Conservation (phyloP, 2,113 vertebrate genomes). For the Gopherus evgoodei region DNA sequence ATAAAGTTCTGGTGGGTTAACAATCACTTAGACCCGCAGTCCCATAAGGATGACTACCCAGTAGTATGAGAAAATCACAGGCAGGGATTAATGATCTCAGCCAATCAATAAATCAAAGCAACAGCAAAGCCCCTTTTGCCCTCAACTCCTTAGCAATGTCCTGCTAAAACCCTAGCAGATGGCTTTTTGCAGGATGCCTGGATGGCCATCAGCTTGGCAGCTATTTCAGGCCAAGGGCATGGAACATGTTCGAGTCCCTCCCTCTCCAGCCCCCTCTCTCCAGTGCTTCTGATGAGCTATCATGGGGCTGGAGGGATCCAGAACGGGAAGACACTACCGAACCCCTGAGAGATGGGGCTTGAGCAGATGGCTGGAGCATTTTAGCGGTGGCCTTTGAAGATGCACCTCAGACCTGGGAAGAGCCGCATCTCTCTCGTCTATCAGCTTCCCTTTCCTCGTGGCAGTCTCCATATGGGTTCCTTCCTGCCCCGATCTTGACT, state of each 20-base stretch:
- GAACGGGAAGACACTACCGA: background rate
- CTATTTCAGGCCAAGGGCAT: background rate
- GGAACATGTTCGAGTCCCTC: background rate
- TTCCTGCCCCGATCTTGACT: background rate
- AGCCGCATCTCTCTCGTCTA: background rate
- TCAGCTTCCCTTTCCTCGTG: background rate
- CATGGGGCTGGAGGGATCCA: background rate
- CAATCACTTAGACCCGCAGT: background rate
- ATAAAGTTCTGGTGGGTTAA: background rate
- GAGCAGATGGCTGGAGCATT: background rate
- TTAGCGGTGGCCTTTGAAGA: background rate
- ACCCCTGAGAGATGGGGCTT: background rate
- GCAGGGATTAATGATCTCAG: background rate
- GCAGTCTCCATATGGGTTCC: background rate
- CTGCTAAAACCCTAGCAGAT: background rate
- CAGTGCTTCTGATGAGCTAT: background rate
- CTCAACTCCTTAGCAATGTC: background rate
- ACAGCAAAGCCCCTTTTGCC: background rate
- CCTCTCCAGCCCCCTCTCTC: background rate
- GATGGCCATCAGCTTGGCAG: background rate
- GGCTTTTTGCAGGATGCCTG: background rate
- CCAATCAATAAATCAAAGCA: background rate
- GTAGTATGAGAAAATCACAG: background rate
- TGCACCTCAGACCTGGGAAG: constrained; percentile 35
- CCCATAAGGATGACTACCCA: background rate